A percentile compares a stretch with the other conserved stretches of the same genome.
These are phyloP conservation scores for Lophotis ruficrista DNA, from an alignment of 2,113 vertebrate genomes.

Conservation along the genomic window DNA sequence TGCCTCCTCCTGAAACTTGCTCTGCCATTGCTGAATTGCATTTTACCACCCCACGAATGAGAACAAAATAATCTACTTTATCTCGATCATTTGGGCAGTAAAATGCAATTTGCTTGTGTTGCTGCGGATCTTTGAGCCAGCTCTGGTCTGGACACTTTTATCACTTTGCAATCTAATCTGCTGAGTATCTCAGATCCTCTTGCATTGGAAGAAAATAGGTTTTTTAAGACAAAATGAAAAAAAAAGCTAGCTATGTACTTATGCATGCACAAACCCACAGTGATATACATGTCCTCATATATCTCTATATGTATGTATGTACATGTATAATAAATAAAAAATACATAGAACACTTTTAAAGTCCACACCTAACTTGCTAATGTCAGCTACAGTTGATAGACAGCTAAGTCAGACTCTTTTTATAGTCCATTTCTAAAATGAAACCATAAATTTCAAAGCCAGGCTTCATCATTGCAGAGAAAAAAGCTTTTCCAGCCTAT, in stretches of 20 bases:
- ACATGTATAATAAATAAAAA: slow-evolving; percentile 21
- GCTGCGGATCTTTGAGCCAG: slow-evolving; percentile 16
- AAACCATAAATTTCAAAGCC: slow-evolving; percentile 85
- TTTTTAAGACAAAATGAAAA: not conserved
- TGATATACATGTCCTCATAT: not conserved
- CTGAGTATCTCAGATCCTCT: slow-evolving; percentile 40
- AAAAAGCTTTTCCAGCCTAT: slow-evolving; percentile 78
- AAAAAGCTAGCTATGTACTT: not conserved
- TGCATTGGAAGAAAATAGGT: slow-evolving; percentile 42
- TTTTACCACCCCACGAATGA: not conserved
- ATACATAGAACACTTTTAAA: slow-evolving; percentile 43
- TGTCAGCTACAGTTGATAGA: slow-evolving; percentile 76
- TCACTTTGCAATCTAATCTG: slow-evolving; percentile 59
- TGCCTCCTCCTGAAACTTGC: not conserved
- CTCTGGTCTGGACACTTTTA: slow-evolving; percentile 56
- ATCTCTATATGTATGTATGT: slow-evolving; percentile 4
- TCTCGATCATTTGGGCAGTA: slow-evolving; percentile 39
- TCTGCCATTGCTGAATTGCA: not conserved
- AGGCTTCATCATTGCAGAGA: slow-evolving; percentile 76
- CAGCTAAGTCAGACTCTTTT: slow-evolving; percentile 80
- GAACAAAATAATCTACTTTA: slow-evolving; percentile 50
- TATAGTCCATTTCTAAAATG: slow-evolving; percentile 88
- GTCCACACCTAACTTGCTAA: slow-evolving; percentile 73
- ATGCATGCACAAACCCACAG: not conserved
- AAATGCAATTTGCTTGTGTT: slow-evolving; percentile 48